Percentiles rank a stretch among this genome's conserved stretches.
phyloP scores from a whole-genome alignment of 1,140 invertebrate genomes.

The Bradynema listronoti region DNA sequence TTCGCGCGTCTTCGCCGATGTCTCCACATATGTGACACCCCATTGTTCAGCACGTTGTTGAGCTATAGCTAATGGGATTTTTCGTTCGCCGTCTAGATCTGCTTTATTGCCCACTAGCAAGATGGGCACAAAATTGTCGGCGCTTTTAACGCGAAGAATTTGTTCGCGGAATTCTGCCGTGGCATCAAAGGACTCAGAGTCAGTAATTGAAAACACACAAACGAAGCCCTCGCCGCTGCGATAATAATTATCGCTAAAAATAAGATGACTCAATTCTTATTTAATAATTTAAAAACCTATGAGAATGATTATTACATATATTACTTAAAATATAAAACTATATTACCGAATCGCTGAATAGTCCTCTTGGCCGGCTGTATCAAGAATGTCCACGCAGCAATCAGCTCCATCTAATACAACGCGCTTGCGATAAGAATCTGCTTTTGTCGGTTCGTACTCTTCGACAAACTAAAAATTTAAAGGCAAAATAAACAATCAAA shows the following conservation, averaged over 20 bases:
- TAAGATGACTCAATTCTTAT: too few relatives aligned
- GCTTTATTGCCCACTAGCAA: conserved; percentile 96
- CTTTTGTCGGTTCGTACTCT: conserved; percentile 99
- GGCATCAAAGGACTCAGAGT: conserved; percentile 95
- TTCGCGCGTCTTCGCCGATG: conserved; percentile 91
- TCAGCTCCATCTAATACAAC: conserved; percentile 69
- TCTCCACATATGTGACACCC: conserved; percentile 96
- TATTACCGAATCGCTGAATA: conserved; percentile 76
- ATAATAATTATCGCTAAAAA: conserved; percentile 89
- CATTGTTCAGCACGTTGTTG: conserved; percentile 79
- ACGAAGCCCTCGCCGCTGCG: conserved; percentile 97
- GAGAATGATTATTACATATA: conserved; percentile 1
- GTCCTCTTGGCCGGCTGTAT: conserved; percentile 98
- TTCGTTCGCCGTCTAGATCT: conserved; percentile 76
- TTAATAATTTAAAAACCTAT: not conserved
- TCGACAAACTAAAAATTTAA: conserved; percentile 76
- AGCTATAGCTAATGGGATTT: conserved; percentile 80
- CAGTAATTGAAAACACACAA: conserved; percentile 98
- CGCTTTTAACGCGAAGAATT: conserved; percentile 98
- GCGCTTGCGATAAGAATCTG: conserved; percentile 97
- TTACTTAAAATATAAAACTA: conserved; percentile 1
- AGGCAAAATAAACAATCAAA: too few relatives aligned
- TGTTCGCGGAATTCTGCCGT: conserved; percentile 94
- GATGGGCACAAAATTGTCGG: conserved; percentile 90
- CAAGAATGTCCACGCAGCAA: conserved; percentile 97